A percentile compares a stretch with the other conserved stretches of the same genome.
Evolutionary conservation across 2,797 vertebrate species (phyloP).

Genomic region (Pteronotus mesoamericanus): DNA sequence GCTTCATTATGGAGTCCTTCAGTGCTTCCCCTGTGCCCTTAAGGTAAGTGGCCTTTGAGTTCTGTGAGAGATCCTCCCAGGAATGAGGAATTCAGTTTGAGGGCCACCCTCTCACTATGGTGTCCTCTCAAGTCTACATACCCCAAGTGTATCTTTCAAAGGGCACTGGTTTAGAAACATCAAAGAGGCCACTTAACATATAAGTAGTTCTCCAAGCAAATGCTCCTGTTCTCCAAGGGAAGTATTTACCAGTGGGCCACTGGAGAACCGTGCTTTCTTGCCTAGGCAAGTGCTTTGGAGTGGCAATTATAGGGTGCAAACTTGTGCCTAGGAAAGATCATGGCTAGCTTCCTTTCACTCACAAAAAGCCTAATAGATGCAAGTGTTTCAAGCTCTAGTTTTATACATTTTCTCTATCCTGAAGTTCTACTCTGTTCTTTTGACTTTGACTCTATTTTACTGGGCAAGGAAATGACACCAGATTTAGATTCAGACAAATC

Average conservation of each 20-base stretch:
- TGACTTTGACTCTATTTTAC: not conserved
- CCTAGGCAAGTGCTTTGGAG: not conserved
- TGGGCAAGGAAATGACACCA: not conserved
- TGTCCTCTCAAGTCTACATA: not conserved
- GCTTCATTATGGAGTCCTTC: not conserved
- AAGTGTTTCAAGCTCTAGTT: not conserved
- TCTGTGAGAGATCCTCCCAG: rapidly evolving
- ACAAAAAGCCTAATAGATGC: not conserved
- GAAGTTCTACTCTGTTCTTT: not conserved
- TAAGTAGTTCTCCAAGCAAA: not conserved
- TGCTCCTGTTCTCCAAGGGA: not conserved
- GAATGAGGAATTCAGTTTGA: rapidly evolving
- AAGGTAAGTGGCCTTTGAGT: not conserved
- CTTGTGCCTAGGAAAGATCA: not conserved
- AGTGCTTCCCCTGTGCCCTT: not conserved
- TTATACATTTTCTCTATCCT: not conserved
- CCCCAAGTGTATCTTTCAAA: not conserved
- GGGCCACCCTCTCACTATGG: rapidly evolving
- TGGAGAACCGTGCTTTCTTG: not conserved
- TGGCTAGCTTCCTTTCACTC: not conserved
- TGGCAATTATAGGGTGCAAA: not conserved
- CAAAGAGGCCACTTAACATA: not conserved
- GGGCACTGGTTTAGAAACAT: not conserved
- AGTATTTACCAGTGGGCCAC: not conserved
- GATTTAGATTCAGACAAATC: not conserved